Evolutionary conservation across 2,888 invertebrate species (phyloP), one percentile per base, ranked within the genome.

Genomic region (Yponomeuta malinellus): DNA sequence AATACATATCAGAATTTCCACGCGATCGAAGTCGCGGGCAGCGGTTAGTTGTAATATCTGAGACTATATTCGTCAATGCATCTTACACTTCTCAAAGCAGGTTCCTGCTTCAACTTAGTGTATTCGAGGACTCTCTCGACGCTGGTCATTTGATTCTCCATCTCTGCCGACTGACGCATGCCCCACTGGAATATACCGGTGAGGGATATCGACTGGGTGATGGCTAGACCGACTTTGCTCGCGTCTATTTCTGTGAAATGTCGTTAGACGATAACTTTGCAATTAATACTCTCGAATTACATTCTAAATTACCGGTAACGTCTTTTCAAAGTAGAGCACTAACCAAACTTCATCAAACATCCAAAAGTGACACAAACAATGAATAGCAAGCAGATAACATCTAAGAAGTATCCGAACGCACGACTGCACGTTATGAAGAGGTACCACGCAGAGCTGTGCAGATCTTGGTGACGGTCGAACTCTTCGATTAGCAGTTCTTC

Each of bases 141-240:
- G 2, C 95, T 95, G 75, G 95, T 96, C 93, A 96, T 94, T 78
- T 95, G 95, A 79, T 96, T 96, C 73, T 95, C 94, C 76, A 96
- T 94, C 85, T 97, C 97, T 0, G 97, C 96, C n/a, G 96, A 96
- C 82, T 97, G 97, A 15, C 97, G 92, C 93, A 97, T 96, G 9
- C 96, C 97, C 97, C 97, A 98, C 77, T 94, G 94, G 74, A 94
- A 90, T 76, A 95, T 87, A 31, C 94, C 94, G 10, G 94, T 94
- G 52, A 95, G 78, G 0, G 94, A 93, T 75, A 94, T 93, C 1
- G 94, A 93, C 81, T 95, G 95, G 0, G 95, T 94, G 69, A 95
- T 95, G 0, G 94, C 94, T 33, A 95, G 82, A 10, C 95, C 95
- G 0, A 95, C 94, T 75, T 91, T 85, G 69, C 94, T 94, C 29